Conservation (phyloP, 2,888 invertebrate species). For the Yponomeuta malinellus region DNA sequence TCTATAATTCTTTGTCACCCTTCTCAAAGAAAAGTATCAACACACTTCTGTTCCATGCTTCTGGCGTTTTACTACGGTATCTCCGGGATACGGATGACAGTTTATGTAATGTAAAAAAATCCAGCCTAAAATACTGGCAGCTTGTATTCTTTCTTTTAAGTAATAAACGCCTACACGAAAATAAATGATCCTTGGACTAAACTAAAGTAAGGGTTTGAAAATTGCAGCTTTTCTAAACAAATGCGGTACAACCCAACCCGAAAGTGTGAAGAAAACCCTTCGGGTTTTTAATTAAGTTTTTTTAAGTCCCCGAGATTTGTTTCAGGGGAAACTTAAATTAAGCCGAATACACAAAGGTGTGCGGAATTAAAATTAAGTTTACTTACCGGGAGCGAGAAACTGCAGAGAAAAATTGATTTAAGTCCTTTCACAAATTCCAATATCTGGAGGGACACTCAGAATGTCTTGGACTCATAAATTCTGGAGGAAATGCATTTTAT, state of each 20-base stretch:
- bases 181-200: too few relatives aligned
- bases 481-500: neutral
- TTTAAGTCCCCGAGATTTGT: conserved; percentile 51
- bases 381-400: neutral
- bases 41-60: too few relatives aligned
- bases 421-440: conserved; percentile 1
- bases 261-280: conserved; percentile 33
- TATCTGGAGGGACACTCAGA: neutral
- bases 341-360: conserved; percentile 23
- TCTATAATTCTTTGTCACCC: too few relatives aligned
- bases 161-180: too few relatives aligned
- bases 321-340: conserved; percentile 53
- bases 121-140: too few relatives aligned
- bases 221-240: neutral
- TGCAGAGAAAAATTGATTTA: conserved; percentile 2
- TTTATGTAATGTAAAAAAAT: too few relatives aligned
- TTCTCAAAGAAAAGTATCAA: too few relatives aligned
- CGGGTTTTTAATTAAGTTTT: conserved; percentile 48
- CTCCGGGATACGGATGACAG: too few relatives aligned
- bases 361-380: conserved; percentile 7
- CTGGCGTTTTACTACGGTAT: too few relatives aligned
- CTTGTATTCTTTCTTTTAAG: too few relatives aligned
- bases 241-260: conserved; percentile 12
- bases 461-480: neutral
- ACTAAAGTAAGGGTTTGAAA: neutral